Percentiles rank a stretch among this genome's conserved stretches.
Evolutionary conservation across 2,888 invertebrate species (phyloP).

Genomic region (Gari tellinella): DNA sequence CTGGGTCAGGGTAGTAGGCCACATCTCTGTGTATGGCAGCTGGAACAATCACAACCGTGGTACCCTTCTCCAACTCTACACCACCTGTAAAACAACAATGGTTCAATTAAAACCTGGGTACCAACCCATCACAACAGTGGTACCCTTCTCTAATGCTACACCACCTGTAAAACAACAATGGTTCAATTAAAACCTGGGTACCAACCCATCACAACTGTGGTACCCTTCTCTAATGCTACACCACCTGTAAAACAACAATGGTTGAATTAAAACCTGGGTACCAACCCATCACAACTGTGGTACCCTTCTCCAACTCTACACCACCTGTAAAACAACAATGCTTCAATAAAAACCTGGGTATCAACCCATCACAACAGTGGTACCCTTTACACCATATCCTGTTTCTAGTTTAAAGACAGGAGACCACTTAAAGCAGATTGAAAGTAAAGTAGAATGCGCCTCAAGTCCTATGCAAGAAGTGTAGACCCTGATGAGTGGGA

Average conservation of each 20-base stretch:
- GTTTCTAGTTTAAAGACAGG: too few species aligned
- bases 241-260: constrained; percentile 52
- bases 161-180: constrained; percentile 52
- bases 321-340: constrained; percentile 56
- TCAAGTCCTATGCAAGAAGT: too few species aligned
- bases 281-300: constrained; percentile 71
- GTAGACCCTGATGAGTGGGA: too few species aligned
- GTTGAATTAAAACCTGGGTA: too few species aligned
- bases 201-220: constrained; percentile 71
- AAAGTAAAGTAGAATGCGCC: too few species aligned
- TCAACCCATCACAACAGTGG: too few species aligned
- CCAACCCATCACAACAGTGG: constrained; percentile 71
- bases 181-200: too few species aligned
- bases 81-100: constrained; percentile 52
- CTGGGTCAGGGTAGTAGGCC: constrained; percentile 88
- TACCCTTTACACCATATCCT: too few species aligned
- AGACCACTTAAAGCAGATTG: too few species aligned
- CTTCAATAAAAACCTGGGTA: too few species aligned
- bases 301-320: constrained; percentile 70
- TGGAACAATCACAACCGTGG: constrained; percentile 70
- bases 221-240: constrained; percentile 70
- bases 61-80: constrained; percentile 70
- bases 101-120: too few species aligned
- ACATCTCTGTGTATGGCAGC: constrained; percentile 87
- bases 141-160: constrained; percentile 70